Conservation (phyloP, 2,113 vertebrate species). For the Chlorodrepanis virens region DNA sequence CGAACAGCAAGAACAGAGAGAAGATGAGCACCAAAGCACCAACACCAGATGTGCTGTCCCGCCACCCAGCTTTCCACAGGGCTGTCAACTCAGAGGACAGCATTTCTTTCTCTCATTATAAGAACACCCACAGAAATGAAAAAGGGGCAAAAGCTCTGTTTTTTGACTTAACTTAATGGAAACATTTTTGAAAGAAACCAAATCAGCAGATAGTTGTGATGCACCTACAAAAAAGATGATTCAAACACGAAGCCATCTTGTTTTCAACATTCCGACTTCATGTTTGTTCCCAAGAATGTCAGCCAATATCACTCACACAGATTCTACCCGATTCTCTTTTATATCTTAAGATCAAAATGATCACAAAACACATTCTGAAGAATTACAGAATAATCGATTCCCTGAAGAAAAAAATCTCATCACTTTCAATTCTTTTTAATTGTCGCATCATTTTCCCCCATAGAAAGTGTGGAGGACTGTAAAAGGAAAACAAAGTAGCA, state of each 20-base stretch:
- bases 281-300: constrained; percentile 13
- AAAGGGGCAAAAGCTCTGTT: not conserved
- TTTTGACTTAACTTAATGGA: not conserved
- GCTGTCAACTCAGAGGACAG: not conserved
- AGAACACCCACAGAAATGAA: not conserved
- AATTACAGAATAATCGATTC: not conserved
- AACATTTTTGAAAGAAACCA: not conserved
- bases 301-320: constrained; percentile 14
- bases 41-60: fast-evolving
- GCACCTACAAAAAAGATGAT: constrained; percentile 20
- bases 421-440: not conserved
- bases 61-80: fast-evolving
- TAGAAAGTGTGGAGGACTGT: not conserved
- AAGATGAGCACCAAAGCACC: not conserved
- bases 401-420: not conserved
- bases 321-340: not conserved
- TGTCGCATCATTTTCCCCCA: not conserved
- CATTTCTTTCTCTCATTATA: not conserved
- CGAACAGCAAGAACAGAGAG: not conserved
- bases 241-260: not conserved
- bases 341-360: not conserved
- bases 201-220: not conserved
- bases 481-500: not conserved
- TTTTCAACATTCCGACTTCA: constrained; percentile 12
- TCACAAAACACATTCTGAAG: not conserved